Base-by-base conservation (phyloP, 2,797 vertebrate species). In the Mallotus villosus region DNA sequence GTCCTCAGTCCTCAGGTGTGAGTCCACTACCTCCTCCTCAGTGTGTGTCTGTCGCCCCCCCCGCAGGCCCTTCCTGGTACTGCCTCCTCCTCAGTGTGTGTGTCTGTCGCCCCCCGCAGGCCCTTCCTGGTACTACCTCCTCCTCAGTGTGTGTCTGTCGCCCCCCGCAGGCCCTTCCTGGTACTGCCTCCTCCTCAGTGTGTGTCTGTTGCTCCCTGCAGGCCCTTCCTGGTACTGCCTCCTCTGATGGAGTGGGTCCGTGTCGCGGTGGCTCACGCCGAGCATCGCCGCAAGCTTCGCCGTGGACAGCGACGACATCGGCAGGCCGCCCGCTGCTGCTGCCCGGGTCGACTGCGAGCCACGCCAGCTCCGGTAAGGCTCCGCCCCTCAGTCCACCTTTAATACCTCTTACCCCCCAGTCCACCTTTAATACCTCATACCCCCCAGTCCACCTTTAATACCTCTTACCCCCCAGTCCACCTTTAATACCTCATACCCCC, bases 221-320 rank as follows among this genome's bases (percentile, higher is more conserved):
- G 97, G 94, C 97, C 97, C 0, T 98, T 98, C 86, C 88, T 97
- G 74, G 94, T 96, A 87, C 94, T 97, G 89, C 97, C 97, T 0
- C 97, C 97, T 3, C 89, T 99, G 86, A 98, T 98, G 96, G 97
- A 99, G 89, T 99, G 97, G 97, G 95, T 97, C 61, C 94, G 97
- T 22, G 97, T 98, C 76, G 93, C 97, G 0, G 92, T 95, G 87
- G 97, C 95, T 71, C 97, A 98, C 71, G 94, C 96, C 0, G 97
- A 96, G 71, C 96, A 99, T 92, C 94, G 97, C 25, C 95, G 97
- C 88, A 98, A 98, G 97, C 83, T 95, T 96, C 91, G 97, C 96
- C 3, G 95, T 98, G 92, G 97, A 99, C 92, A 99, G 97, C 65
- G 97, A 98, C 82, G 97, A 99, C 82, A 96, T 99, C n/a, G 95